These are phyloP conservation scores for Athalia circularis DNA, from an alignment of 2,888 invertebrate species.

Conservation along the genomic window DNA sequence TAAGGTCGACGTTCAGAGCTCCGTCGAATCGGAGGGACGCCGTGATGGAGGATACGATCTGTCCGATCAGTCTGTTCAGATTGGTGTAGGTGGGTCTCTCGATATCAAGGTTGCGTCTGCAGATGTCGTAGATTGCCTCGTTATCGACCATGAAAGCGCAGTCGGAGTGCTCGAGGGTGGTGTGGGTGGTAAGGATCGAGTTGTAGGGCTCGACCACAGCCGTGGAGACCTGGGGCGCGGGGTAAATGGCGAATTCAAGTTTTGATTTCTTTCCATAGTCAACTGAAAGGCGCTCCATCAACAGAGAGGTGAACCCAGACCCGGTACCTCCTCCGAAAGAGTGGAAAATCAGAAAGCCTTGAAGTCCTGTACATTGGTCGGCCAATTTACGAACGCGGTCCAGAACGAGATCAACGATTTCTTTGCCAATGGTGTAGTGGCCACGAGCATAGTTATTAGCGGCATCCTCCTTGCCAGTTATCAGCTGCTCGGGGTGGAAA, in stretches of 20 bases:
- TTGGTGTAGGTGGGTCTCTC: constrained; percentile 98
- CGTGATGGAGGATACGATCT: constrained; percentile 95
- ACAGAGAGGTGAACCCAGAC: constrained; percentile 96
- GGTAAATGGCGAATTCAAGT: constrained; percentile 97
- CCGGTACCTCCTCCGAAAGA: constrained; percentile 96
- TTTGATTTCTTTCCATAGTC: constrained; percentile 98
- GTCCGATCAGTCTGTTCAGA: constrained; percentile 95
- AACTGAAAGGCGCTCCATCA: constrained; percentile 97
- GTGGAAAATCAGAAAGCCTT: constrained; percentile 97
- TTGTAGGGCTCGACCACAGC: constrained; percentile 98
- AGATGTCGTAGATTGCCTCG: constrained; percentile 93
- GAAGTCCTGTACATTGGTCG: constrained; percentile 94
- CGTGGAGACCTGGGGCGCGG: constrained; percentile 93
- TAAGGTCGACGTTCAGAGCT: constrained; percentile 94
- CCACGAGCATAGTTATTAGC: constrained; percentile 99
- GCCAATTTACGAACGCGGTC: constrained; percentile 91
- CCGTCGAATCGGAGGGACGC: constrained; percentile 95
- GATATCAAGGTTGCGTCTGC: constrained; percentile 95
- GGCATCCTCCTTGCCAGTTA: constrained; percentile 97
- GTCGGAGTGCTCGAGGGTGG: constrained; percentile 95
- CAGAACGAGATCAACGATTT: constrained; percentile 92
- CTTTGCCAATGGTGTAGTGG: constrained; percentile 97
- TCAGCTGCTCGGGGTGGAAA: constrained; percentile 98
- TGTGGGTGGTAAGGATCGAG: constrained; percentile 97
- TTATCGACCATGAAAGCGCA: constrained; percentile 98